Conservation (phyloP, 2,113 vertebrate genomes). For the Aspidoscelis tigris region DNA sequence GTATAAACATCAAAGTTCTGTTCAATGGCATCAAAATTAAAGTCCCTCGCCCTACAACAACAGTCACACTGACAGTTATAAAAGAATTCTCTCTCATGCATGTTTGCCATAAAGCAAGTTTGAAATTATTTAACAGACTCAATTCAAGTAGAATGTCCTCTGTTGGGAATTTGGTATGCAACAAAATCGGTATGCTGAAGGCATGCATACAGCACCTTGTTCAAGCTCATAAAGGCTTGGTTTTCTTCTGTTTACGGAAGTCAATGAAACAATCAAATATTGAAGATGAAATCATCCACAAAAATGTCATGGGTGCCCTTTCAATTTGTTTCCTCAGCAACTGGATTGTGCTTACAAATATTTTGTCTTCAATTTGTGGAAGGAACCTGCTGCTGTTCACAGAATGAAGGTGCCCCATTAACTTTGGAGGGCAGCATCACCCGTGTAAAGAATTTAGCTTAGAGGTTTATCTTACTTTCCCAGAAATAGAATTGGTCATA, state of each 20-base stretch:
- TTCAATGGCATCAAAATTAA: slow-evolving; percentile 3
- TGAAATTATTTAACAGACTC: not conserved
- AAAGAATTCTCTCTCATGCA: not conserved
- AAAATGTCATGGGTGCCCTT: not conserved
- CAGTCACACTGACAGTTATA: not conserved
- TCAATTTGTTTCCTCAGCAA: not conserved
- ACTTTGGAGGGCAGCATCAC: not conserved
- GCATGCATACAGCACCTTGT: not conserved
- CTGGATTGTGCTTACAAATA: not conserved
- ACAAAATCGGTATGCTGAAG: slow-evolving; percentile 1
- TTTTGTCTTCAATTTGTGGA: not conserved
- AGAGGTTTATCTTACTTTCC: not conserved
- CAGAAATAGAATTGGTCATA: too few relatives aligned
- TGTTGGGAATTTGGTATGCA: not conserved
- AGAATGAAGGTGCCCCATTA: not conserved
- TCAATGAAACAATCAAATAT: not conserved
- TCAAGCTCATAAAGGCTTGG: not conserved
- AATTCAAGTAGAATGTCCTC: not conserved
- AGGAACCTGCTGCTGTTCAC: not conserved
- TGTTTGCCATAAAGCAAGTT: not conserved
- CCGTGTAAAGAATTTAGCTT: not conserved
- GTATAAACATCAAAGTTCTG: not conserved
- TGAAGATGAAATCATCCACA: not conserved
- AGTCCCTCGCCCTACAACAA: not conserved
- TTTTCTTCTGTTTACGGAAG: not conserved